Percentiles rank a stretch among this genome's conserved stretches.
These are phyloP conservation scores for Florisuga fusca DNA, from an alignment of 2,797 vertebrate genomes.

Conservation along the genomic window DNA sequence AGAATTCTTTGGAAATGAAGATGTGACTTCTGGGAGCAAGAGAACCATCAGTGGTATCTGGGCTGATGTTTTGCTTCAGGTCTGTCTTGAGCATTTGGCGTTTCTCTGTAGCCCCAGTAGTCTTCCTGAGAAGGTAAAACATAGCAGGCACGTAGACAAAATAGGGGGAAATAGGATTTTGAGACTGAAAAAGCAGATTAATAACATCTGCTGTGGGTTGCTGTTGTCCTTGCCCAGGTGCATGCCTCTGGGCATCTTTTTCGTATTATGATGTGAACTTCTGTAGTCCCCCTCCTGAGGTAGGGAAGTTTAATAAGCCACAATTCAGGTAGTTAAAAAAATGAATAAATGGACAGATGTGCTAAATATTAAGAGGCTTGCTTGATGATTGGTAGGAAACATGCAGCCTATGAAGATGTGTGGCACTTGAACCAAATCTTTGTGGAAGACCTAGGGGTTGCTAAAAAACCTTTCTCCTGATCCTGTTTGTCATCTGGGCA, in stretches of 20 bases:
- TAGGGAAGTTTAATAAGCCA: background rate
- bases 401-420: fast-evolving
- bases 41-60: background rate
- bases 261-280: background rate
- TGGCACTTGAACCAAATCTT: background rate
- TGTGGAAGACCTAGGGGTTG: background rate
- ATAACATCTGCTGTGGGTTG: fast-evolving
- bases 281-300: background rate
- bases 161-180: background rate
- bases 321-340: background rate
- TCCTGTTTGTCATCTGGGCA: background rate
- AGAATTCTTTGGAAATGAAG: background rate
- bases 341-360: fast-evolving
- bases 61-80: background rate
- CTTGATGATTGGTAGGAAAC: background rate
- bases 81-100: background rate
- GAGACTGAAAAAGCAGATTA: background rate
- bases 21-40: background rate
- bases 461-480: background rate
- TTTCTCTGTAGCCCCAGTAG: background rate
- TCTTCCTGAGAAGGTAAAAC: background rate
- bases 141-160: fast-evolving
- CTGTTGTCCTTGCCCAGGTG: background rate
- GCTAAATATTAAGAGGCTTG: background rate
- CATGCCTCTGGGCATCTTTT: background rate